A percentile compares a stretch with the other conserved stretches of the same genome.
Evolutionary conservation across 64 coral and sea anemone species (phyloP).

Genomic region (Trachythela sp.): DNA sequence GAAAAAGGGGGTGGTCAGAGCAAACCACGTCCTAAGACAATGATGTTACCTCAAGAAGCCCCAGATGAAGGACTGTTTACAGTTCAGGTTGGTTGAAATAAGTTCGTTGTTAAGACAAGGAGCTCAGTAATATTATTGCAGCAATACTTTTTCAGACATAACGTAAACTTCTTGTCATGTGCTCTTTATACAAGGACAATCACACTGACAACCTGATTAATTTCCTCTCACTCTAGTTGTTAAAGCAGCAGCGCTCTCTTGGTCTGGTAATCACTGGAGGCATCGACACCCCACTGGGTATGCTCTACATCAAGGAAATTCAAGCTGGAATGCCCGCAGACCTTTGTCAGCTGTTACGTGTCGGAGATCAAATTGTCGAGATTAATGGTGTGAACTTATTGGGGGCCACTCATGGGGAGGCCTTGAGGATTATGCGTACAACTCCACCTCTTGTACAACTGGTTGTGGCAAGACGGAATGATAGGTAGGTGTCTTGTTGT

Average conservation of each 20-base stretch:
- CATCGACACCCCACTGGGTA: conserved; percentile 83
- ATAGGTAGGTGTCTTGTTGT: background rate
- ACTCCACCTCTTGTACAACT: conserved; percentile 88
- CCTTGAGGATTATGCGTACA: conserved; percentile 66
- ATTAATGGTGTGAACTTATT: conserved; percentile 79
- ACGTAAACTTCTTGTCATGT: too few relatives aligned
- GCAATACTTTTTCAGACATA: too few relatives aligned
- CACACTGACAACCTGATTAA: too few relatives aligned
- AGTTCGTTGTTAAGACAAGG: background rate
- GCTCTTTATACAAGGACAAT: too few relatives aligned
- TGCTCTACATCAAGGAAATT: conserved; percentile 95
- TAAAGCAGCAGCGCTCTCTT: conserved; percentile 87
- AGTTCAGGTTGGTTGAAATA: background rate
- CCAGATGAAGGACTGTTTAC: background rate
- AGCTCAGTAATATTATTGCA: too few relatives aligned
- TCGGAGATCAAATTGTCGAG: conserved; percentile 81
- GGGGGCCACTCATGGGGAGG: conserved; percentile 74
- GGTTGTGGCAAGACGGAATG: conserved; percentile 60
- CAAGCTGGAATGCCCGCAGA: conserved; percentile 77
- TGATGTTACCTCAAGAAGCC: background rate
- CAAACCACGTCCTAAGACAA: background rate
- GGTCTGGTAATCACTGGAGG: conserved; percentile 91
- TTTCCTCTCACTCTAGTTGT: conserved; percentile 31
- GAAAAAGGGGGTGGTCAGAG: background rate
- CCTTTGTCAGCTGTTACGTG: conserved; percentile 59